phyloP scores from a whole-genome alignment of 1,140 invertebrate species.

The Calephelis nemesis region DNA sequence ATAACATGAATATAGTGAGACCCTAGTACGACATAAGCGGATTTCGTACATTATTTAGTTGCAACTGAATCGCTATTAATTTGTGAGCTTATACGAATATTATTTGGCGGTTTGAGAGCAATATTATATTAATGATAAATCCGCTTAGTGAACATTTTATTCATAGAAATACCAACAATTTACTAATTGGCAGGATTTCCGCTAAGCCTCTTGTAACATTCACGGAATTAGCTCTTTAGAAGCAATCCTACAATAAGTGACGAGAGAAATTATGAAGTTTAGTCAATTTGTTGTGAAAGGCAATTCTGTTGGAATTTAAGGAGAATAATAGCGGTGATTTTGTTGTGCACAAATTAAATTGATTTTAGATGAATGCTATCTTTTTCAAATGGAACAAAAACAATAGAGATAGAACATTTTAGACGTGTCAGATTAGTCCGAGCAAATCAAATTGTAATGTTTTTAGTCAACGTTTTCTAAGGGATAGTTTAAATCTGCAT shows the following conservation, averaged over 20 bases:
- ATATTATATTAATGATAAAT: conserved; percentile 42
- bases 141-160: conserved; percentile 27
- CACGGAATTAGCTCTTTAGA: conserved; percentile 16
- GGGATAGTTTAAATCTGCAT: too few species aligned
- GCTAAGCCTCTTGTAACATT: conserved; percentile 36
- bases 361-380: too few species aligned
- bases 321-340: too few species aligned
- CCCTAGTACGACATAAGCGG: too few species aligned
- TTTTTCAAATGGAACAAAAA: too few species aligned
- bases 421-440: too few species aligned
- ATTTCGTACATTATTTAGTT: too few species aligned
- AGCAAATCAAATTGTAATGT: too few species aligned
- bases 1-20: background rate
- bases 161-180: conserved; percentile 6
- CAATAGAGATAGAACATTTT: too few species aligned
- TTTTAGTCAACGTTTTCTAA: too few species aligned
- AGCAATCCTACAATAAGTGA: background rate
- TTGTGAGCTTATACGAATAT: conserved; percentile 2
- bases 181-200: conserved; percentile 57
- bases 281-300: background rate
- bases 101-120: conserved; percentile 27
- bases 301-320: background rate
- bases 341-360: too few species aligned
- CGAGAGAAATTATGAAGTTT: background rate
- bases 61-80: conserved; percentile 4